Conservation (phyloP, 2,113 vertebrate genomes). For the Burhinus bistriatus region DNA sequence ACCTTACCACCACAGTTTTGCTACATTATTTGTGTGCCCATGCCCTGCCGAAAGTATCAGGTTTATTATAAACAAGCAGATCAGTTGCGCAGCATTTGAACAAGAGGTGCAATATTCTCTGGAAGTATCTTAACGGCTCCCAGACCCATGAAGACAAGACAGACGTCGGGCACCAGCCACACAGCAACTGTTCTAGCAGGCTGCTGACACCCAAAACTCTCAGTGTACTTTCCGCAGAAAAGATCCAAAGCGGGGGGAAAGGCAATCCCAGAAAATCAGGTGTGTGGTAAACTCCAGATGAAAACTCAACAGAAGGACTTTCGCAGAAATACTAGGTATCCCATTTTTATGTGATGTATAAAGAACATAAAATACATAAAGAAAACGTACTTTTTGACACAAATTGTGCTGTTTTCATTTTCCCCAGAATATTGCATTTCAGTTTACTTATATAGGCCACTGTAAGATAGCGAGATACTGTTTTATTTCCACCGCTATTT, state of each 20-base stretch:
- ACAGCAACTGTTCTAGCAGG: background rate
- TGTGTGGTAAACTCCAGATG: no score
- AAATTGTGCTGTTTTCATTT: background rate
- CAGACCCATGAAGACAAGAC: rapidly evolving
- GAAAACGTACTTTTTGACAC: background rate
- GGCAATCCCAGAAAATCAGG: background rate
- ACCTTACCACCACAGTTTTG: rapidly evolving
- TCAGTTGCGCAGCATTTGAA: background rate
- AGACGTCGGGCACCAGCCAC: rapidly evolving
- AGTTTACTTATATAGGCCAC: rapidly evolving
- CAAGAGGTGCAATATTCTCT: background rate
- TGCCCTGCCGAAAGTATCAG: background rate
- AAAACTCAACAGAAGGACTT: background rate
- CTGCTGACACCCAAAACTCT: background rate
- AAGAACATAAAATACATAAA: rapidly evolving
- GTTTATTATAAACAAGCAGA: background rate
- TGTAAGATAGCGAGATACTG: rapidly evolving
- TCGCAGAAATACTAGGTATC: background rate
- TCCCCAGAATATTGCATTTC: rapidly evolving
- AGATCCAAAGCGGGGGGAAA: rapidly evolving
- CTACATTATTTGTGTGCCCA: rapidly evolving
- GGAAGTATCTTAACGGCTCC: background rate
- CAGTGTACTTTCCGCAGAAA: background rate
- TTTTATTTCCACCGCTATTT: background rate
- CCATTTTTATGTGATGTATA: rapidly evolving